A percentile compares a stretch with the other conserved stretches of the same genome.
Evolutionary conservation across 2,888 invertebrate genomes (phyloP).

Genomic region (Eulithis prunata): DNA sequence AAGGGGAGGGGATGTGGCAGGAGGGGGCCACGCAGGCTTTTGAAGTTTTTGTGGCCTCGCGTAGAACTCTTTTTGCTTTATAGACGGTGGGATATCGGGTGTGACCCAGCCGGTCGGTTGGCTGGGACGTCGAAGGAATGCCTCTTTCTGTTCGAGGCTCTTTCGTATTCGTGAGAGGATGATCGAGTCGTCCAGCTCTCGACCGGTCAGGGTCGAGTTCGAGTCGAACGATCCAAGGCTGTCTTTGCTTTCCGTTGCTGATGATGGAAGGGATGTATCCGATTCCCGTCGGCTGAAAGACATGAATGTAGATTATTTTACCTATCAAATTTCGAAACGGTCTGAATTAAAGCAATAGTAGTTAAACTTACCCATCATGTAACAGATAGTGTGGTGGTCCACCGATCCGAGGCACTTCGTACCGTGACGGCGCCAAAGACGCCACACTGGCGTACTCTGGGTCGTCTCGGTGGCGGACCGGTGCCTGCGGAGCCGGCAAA

Average conservation of each 20-base stretch:
- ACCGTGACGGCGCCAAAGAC: conserved; percentile 68
- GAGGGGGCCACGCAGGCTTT: conserved; percentile 89
- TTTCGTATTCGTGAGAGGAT: conserved; percentile 91
- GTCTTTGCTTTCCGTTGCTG: conserved; percentile 87
- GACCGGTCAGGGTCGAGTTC: conserved; percentile 87
- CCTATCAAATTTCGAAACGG: not conserved
- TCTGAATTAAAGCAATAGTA: not conserved
- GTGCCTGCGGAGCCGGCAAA: conserved; percentile 70
- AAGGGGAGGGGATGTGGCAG: conserved; percentile 71
- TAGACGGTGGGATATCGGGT: conserved; percentile 77
- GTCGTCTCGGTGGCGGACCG: conserved; percentile 67
- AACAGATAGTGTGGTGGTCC: conserved; percentile 70
- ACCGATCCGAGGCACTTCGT: conserved; percentile 62
- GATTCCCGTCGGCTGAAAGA: conserved; percentile 83
- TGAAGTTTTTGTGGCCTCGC: conserved; percentile 91
- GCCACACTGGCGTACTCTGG: conserved; percentile 79
- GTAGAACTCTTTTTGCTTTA: conserved; percentile 89
- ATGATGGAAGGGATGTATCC: conserved; percentile 85
- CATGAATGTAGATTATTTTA: not conserved
- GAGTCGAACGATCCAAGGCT: conserved; percentile 88
- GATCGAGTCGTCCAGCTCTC: conserved; percentile 88
- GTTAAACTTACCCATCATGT: conserved; percentile 65
- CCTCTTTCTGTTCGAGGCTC: conserved; percentile 95
- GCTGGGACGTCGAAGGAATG: conserved; percentile 91
- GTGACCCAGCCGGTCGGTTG: conserved; percentile 86